Base-by-base conservation (phyloP, 2,113 vertebrate genomes). In the Calidris pugnax region DNA sequence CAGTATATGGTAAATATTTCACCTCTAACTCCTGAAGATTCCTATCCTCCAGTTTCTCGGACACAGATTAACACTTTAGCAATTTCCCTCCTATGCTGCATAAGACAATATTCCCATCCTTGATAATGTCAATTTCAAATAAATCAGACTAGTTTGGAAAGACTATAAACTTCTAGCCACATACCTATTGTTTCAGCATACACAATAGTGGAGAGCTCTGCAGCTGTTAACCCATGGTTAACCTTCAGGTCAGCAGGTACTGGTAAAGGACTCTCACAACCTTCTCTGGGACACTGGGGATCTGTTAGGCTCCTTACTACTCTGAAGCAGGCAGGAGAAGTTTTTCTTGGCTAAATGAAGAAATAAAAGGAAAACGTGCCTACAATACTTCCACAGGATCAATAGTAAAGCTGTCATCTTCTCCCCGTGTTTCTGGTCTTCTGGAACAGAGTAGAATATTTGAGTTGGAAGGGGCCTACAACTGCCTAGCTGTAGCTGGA, bases 131-230 rank as follows among this genome's bases (percentile, higher is more conserved):
- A 85, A 27, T 66, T 85, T 89, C 5, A 45, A n/a, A 76, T 21
- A 1, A 67, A 53, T 59, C 21, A 24, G 48, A 1, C 2, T 10
- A 5, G 13, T 82, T 26, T 79, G 60, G 27, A 82, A 82, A 71
- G 15, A 50, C 12, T 14, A 15, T 20, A 45, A 71, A 23, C 7
- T 37, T 83, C 9, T 18, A 68, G 50, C 5, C 30, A 22, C 9
- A 21, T 3, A 1, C 0, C 0, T 41, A 22, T 8, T 50, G 2
- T 74, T 87, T 21, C 39, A 51, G 23, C 2, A 1, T 28, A 32
- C 17, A 11, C 39, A 69, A 20, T 9, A 45, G 14, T 5, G 33
- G 10, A 27, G 56, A 79, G 18, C 50, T 75, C 15, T 67, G 41
- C 33, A 48, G 24, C 32, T 82, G 26, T 13, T 35, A 16, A 35